A percentile compares a stretch with the other conserved stretches of the same genome.
Evolutionary conservation across 2,113 vertebrate genomes (phyloP).

Genomic region (Stomatorhinus ivindoensis): DNA sequence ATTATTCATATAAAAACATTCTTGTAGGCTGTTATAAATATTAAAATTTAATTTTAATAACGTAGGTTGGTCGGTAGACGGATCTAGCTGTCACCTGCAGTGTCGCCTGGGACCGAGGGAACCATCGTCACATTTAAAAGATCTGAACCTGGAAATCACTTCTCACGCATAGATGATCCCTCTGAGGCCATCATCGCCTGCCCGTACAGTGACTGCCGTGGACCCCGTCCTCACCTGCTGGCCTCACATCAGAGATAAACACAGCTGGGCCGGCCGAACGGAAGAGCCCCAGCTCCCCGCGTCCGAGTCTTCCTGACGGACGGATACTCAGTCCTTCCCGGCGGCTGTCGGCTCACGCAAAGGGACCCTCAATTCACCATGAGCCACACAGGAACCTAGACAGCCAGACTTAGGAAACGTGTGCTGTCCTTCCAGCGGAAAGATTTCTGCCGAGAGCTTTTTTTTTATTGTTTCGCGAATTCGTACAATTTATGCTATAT

Average conservation of each 20-base stretch:
- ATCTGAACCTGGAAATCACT: background rate
- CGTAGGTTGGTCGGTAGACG: background rate
- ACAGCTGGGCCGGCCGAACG: conserved; percentile 37
- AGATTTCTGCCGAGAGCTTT: background rate
- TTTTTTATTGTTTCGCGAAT: background rate
- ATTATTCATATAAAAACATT: background rate
- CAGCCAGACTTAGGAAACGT: conserved; percentile 8
- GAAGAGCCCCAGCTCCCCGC: conserved; percentile 31
- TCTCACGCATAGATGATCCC: conserved; percentile 18
- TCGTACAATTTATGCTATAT: background rate
- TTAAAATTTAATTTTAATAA: background rate
- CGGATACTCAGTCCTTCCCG: conserved; percentile 32
- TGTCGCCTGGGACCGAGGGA: background rate
- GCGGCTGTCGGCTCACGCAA: conserved; percentile 30
- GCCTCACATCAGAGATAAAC: conserved; percentile 41
- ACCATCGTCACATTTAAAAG: background rate
- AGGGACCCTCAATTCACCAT: conserved; percentile 31
- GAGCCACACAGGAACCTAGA: conserved; percentile 12
- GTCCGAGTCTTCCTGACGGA: conserved; percentile 33
- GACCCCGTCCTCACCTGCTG: conserved; percentile 27
- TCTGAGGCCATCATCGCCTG: conserved; percentile 26
- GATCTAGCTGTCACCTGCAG: background rate
- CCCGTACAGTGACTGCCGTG: conserved; percentile 15
- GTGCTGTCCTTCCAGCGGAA: background rate
- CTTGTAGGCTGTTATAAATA: background rate